Evolutionary conservation across 1,140 invertebrate genomes (phyloP).

Genomic region (Eueides isabella): DNA sequence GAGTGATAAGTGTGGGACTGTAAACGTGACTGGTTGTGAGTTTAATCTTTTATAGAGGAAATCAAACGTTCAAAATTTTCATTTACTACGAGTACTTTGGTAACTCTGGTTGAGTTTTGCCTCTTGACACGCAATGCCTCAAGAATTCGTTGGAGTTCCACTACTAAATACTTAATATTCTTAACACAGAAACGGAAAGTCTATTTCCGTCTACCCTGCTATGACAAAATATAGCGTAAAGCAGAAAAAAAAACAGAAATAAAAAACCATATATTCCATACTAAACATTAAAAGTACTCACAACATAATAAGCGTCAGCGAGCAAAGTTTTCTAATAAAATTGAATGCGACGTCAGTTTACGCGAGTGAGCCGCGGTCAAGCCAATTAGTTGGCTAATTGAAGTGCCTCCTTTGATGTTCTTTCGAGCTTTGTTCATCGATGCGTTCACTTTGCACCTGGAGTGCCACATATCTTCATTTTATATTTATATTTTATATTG

Average conservation of each 20-base stretch:
- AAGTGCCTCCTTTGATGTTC: constrained; percentile 64
- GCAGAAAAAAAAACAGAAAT: background rate
- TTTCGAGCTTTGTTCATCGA: constrained; percentile 54
- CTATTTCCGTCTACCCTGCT: no score
- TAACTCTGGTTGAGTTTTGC: no score
- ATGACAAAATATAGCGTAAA: no score
- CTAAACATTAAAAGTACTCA: constrained; percentile 1
- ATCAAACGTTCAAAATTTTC: no score
- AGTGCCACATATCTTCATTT: constrained; percentile 36
- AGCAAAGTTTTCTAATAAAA: constrained; percentile 13
- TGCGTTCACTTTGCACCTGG: constrained; percentile 47
- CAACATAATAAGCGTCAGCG: background rate
- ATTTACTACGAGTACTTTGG: no score
- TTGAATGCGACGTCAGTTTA: constrained; percentile 37
- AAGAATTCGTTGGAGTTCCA: no score
- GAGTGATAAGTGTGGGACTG: no score
- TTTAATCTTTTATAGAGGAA: no score
- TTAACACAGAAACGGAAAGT: no score
- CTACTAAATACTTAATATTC: no score
- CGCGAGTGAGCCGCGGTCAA: constrained; percentile 58
- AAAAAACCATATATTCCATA: background rate
- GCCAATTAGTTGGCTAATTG: constrained; percentile 70
- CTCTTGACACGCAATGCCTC: no score
- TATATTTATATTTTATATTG: constrained; percentile 24
- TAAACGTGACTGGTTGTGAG: no score